phyloP scores from a whole-genome alignment of 2,888 invertebrate species.

The Apoda limacodes region DNA sequence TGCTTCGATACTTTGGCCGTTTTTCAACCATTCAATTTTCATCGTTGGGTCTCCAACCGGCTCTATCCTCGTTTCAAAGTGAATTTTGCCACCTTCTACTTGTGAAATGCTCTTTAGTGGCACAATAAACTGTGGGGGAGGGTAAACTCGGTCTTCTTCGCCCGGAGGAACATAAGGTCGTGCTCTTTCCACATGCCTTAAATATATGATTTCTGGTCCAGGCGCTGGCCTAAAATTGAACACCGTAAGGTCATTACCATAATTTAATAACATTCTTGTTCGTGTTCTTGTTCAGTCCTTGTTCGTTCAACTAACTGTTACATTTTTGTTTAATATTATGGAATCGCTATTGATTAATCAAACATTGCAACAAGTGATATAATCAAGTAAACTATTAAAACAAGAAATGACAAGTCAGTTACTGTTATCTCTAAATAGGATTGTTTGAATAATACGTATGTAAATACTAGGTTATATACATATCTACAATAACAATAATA shows the following conservation, averaged over 20 bases:
- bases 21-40: constrained; percentile 96
- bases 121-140: constrained; percentile 92
- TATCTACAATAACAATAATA: neutral
- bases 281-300: too few species aligned
- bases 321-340: too few species aligned
- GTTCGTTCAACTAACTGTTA: too few species aligned
- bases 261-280: too few species aligned
- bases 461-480: too few species aligned
- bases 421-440: too few species aligned
- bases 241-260: too few species aligned
- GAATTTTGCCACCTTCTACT: constrained; percentile 91
- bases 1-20: constrained; percentile 91
- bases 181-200: constrained; percentile 92
- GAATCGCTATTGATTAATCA: too few species aligned
- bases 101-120: constrained; percentile 85
- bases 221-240: constrained; percentile 84
- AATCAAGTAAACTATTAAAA: too few species aligned
- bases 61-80: constrained; percentile 97
- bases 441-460: too few species aligned
- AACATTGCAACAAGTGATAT: too few species aligned
- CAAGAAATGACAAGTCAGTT: too few species aligned
- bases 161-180: constrained; percentile 83
- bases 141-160: constrained; percentile 89
- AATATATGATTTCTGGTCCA: constrained; percentile 93
- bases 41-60: constrained; percentile 97